phyloP scores from a whole-genome alignment of 1,140 invertebrate species.

The Heliconius congener region DNA sequence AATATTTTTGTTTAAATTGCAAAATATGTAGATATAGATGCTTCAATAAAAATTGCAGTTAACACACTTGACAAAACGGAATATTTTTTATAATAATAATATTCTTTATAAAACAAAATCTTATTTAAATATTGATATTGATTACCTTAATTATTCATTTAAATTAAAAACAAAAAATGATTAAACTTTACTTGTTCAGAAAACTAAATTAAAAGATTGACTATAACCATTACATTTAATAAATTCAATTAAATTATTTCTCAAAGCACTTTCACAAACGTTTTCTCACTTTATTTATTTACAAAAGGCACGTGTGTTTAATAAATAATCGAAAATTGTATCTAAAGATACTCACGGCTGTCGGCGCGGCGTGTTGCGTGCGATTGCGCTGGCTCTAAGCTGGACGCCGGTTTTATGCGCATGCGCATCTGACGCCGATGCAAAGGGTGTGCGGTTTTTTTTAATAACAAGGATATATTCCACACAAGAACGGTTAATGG shows the following conservation, averaged over 20 bases:
- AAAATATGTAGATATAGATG: too few relatives aligned
- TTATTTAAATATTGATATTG: too few relatives aligned
- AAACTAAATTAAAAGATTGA: too few relatives aligned
- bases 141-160: too few relatives aligned
- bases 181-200: too few relatives aligned
- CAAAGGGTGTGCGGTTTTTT: conserved; percentile 55
- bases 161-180: too few relatives aligned
- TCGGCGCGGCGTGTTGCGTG: conserved; percentile 50
- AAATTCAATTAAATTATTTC: background rate
- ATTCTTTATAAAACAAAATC: too few relatives aligned
- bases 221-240: too few relatives aligned
- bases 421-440: conserved; percentile 43
- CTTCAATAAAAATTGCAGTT: too few relatives aligned
- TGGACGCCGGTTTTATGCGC: conserved; percentile 66
- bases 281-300: conserved; percentile 9
- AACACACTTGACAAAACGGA: too few relatives aligned
- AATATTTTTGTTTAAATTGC: too few relatives aligned
- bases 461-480: background rate
- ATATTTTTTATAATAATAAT: too few relatives aligned
- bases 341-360: conserved; percentile 60
- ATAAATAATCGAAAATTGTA: conserved; percentile 16
- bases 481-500: background rate
- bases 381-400: conserved; percentile 50
- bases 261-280: background rate
- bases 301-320: background rate